Percentiles rank a stretch among this genome's conserved stretches.
Conservation (phyloP, 2,888 invertebrate genomes). For the Mystacides longicornis region DNA sequence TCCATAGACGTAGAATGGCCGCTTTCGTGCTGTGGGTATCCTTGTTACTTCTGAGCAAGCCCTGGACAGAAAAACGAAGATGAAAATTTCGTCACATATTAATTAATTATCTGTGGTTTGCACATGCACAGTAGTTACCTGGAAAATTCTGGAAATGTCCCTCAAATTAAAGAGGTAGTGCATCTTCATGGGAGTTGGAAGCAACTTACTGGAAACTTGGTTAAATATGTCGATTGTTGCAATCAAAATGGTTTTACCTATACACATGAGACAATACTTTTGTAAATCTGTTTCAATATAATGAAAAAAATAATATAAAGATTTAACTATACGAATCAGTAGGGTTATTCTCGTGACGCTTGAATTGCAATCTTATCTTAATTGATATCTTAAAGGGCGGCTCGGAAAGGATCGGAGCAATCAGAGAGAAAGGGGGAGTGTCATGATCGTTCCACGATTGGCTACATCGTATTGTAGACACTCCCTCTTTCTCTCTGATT, state of each 20-base stretch:
- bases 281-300: constrained; percentile 6
- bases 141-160: constrained; percentile 78
- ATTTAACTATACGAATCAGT: background rate
- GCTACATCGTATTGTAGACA: no score
- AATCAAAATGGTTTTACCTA: constrained; percentile 58
- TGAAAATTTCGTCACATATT: no score
- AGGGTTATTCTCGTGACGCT: no score
- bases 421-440: no score
- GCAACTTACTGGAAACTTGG: constrained; percentile 61
- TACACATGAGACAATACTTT: constrained; percentile 26
- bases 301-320: no score
- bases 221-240: constrained; percentile 75
- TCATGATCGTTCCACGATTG: no score
- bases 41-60: constrained; percentile 67
- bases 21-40: constrained; percentile 68
- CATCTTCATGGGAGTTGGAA: constrained; percentile 84
- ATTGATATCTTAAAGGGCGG: no score
- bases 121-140: constrained; percentile 30
- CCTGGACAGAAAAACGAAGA: constrained; percentile 50
- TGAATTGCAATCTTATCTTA: no score
- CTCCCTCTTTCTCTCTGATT: no score
- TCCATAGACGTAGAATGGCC: constrained; percentile 72
- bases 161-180: constrained; percentile 86
- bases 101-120: no score
- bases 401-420: no score